These are phyloP conservation scores for Melozone crissalis DNA, from an alignment of 2,113 vertebrate genomes.

Conservation along the genomic window DNA sequence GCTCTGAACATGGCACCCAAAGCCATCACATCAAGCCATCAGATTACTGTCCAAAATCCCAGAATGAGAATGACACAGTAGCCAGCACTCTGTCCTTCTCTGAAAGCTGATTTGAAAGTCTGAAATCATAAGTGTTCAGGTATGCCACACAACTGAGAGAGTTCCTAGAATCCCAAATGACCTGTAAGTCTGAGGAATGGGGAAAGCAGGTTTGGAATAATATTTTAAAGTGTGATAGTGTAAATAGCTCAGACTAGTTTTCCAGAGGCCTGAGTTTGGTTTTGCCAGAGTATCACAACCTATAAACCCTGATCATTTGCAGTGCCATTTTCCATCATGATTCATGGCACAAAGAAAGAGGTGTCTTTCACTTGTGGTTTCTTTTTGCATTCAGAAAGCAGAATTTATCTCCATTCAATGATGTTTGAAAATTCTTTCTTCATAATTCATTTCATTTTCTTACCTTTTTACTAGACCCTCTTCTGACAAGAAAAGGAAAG, in stretches of 20 bases:
- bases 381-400: background rate
- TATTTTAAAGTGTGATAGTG: background rate
- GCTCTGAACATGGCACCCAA: background rate
- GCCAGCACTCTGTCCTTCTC: background rate
- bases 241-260: background rate
- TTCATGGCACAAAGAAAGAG: background rate
- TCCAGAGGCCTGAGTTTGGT: background rate
- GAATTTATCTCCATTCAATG: background rate
- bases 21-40: background rate
- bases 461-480: background rate
- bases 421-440: background rate
- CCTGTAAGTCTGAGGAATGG: background rate
- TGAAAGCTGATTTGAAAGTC: background rate
- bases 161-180: background rate
- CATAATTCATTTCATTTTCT: background rate
- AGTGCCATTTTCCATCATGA: background rate
- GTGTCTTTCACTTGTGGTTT: background rate
- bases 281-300: background rate
- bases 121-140: background rate
- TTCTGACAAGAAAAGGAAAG: background rate
- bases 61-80: background rate
- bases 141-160: background rate
- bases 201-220: background rate
- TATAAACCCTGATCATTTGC: background rate
- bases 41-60: background rate